phyloP scores from a whole-genome alignment of 2,888 invertebrate genomes.

The Strigamia transsilvanica region DNA sequence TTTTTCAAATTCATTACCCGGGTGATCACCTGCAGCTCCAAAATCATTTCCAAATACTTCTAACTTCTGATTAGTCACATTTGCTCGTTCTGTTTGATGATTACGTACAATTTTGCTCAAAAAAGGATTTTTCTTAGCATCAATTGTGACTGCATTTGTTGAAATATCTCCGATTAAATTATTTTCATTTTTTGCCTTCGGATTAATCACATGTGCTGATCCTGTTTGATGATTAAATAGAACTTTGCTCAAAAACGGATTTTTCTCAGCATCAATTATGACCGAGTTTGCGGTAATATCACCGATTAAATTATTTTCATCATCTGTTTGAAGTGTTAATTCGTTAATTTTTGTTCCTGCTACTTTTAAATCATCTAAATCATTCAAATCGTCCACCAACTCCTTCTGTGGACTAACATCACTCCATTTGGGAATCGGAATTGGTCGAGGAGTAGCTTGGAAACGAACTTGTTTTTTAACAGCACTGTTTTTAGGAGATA shows the following conservation, averaged over 20 bases:
- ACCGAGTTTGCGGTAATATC: neutral
- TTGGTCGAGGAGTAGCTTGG: neutral
- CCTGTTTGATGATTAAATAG: neutral
- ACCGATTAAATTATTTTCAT: neutral
- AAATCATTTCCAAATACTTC: neutral
- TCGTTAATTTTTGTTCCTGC: neutral
- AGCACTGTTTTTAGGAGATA: neutral
- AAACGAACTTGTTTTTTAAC: neutral
- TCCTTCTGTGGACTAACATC: neutral
- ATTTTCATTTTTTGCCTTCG: neutral
- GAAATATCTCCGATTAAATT: neutral
- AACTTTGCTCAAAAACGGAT: neutral
- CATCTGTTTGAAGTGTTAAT: neutral
- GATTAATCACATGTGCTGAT: neutral
- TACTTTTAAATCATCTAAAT: neutral
- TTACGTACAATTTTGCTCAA: neutral
- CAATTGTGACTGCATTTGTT: neutral
- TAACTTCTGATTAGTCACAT: neutral
- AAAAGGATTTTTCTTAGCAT: neutral
- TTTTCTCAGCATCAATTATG: neutral
- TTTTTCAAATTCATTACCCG: neutral
- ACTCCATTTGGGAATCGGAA: neutral
- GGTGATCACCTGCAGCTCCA: neutral
- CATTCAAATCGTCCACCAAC: neutral
- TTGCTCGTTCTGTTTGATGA: neutral